These are phyloP conservation scores for Lepidurus packardi DNA, from an alignment of 1,140 invertebrate genomes.

Conservation along the genomic window DNA sequence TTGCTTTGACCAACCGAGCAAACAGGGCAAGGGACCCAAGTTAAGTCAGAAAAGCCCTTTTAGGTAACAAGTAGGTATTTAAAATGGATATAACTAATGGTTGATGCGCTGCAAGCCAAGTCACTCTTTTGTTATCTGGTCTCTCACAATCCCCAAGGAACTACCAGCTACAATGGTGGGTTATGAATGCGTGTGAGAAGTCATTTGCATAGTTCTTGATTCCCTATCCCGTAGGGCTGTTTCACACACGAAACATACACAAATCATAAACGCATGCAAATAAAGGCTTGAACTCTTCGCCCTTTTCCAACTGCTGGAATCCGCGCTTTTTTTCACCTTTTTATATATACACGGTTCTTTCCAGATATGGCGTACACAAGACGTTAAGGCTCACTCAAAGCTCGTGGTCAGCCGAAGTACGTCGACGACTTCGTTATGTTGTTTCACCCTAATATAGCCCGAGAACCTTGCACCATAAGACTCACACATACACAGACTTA, in stretches of 20 bases:
- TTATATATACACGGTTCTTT: neutral
- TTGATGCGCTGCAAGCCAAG: no score
- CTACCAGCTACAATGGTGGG: neutral
- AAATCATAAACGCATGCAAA: neutral
- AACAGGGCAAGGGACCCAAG: neutral
- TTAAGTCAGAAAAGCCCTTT: neutral
- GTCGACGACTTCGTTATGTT: neutral
- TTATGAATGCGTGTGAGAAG: conserved; percentile 8
- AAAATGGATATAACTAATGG: neutral
- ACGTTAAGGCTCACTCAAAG: neutral
- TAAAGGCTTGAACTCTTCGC: neutral
- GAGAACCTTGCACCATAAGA: neutral
- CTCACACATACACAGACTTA: neutral
- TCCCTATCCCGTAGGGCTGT: neutral
- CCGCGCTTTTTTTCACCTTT: no score
- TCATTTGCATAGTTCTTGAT: neutral
- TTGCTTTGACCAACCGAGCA: neutral
- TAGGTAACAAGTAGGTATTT: neutral
- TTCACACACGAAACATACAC: neutral
- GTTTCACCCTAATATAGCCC: neutral
- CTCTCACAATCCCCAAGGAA: neutral
- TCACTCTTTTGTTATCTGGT: neutral
- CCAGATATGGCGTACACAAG: neutral
- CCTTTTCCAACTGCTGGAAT: no score
- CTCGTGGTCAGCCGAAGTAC: neutral